Evolutionary conservation across 1,140 invertebrate genomes (phyloP).

Genomic region (Aphaenogaster rudis): DNA sequence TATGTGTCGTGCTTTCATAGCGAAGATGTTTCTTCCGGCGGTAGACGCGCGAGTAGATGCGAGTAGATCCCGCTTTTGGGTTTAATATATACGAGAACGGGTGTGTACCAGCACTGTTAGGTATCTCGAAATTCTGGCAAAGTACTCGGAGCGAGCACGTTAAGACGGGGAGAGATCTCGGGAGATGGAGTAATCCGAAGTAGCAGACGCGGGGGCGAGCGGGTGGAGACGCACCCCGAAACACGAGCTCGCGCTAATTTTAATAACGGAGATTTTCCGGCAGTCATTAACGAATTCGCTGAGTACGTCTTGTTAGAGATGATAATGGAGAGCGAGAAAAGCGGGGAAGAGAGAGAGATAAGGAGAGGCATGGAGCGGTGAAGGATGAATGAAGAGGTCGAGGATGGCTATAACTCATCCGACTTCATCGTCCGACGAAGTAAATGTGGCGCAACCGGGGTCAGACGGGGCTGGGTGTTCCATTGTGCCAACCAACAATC

Average conservation of each 20-base stretch:
- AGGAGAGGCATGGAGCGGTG: neutral
- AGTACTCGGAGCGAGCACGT: neutral
- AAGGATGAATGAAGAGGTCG: conserved; percentile 34
- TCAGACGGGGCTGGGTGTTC: conserved; percentile 10
- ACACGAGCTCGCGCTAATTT: conserved; percentile 74
- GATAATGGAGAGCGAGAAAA: conserved; percentile 42
- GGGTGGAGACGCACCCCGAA: neutral
- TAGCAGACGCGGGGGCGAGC: neutral
- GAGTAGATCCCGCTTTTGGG: neutral
- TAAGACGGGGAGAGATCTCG: conserved; percentile 1
- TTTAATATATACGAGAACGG: conserved; percentile 39
- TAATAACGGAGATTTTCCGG: conserved; percentile 73
- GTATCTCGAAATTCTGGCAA: conserved; percentile 34
- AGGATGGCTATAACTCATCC: conserved; percentile 28
- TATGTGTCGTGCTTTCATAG: conserved; percentile 11
- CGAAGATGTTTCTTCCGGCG: conserved; percentile 15
- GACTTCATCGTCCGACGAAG: conserved; percentile 37
- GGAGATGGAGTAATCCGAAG: conserved; percentile 36
- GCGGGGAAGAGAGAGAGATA: neutral
- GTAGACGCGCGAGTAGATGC: neutral
- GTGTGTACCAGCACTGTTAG: neutral
- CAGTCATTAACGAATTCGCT: conserved; percentile 73
- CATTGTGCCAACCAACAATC: conserved; percentile 52
- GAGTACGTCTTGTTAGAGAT: conserved; percentile 59
- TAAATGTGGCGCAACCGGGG: conserved; percentile 40